A percentile compares a stretch with the other conserved stretches of the same genome.
Conservation (phyloP, 2,888 invertebrate species). For the Morpho helenor region DNA sequence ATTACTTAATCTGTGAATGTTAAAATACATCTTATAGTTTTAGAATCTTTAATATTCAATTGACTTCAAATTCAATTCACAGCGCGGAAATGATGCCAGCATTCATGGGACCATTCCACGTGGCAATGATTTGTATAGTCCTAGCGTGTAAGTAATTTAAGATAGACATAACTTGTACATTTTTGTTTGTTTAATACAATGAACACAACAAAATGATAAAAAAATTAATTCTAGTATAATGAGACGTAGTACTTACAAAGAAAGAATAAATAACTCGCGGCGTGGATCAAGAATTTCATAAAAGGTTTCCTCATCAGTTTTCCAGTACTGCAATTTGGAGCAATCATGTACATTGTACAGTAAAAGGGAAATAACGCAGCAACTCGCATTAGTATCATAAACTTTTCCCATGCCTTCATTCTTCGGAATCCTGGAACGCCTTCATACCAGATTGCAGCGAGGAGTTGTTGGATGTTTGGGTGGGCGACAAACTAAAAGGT, state of each 20-base stretch:
- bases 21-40: no score
- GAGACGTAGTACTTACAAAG: constrained; percentile 95
- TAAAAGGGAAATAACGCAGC: constrained; percentile 93
- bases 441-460: constrained; percentile 96
- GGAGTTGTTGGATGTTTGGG: constrained; percentile 94
- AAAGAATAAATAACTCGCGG: constrained; percentile 95
- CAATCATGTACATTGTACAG: constrained; percentile 90
- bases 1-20: no score
- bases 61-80: no score
- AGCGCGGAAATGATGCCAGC: no score
- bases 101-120: no score
- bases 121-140: no score
- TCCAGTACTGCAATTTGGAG: constrained; percentile 89
- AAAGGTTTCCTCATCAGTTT: constrained; percentile 95
- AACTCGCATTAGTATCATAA: constrained; percentile 85
- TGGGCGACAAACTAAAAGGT: constrained; percentile 93
- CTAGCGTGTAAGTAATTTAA: no score
- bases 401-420: constrained; percentile 85
- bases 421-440: constrained; percentile 96
- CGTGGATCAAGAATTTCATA: constrained; percentile 97
- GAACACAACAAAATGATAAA: no score
- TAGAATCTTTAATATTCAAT: no score
- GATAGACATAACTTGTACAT: no score
- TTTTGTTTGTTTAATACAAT: no score
- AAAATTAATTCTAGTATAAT: no score